These are phyloP conservation scores for Sclerodermus sp. DNA, from an alignment of 2,888 invertebrate genomes.

Conservation along the genomic window DNA sequence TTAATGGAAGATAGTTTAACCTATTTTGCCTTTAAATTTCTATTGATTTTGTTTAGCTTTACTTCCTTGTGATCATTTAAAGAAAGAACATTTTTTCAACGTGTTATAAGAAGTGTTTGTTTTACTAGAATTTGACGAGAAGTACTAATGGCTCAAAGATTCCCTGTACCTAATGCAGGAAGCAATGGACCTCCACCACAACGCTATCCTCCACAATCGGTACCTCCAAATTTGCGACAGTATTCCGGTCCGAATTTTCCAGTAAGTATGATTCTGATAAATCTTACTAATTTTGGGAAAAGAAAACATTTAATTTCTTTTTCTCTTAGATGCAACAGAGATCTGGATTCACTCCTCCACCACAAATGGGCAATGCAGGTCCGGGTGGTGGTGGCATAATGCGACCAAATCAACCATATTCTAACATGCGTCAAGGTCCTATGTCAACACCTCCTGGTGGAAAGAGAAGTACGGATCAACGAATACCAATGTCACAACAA, in stretches of 20 bases:
- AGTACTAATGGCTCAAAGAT: constrained; percentile 66
- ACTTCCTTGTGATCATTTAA: too few species aligned
- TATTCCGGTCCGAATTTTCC: constrained; percentile 77
- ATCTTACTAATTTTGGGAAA: background rate
- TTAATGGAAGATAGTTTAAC: too few species aligned
- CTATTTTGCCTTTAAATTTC: too few species aligned
- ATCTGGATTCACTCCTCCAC: constrained; percentile 70
- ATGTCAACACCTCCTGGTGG: constrained; percentile 64
- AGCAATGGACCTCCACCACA: constrained; percentile 63
- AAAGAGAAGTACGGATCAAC: constrained; percentile 66
- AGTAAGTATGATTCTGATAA: constrained; percentile 61
- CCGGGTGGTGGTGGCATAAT: constrained; percentile 63
- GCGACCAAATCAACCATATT: constrained; percentile 63
- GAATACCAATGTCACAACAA: constrained; percentile 65
- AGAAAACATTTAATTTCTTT: constrained; percentile 2
- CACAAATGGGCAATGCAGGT: constrained; percentile 61
- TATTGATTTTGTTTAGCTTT: too few species aligned
- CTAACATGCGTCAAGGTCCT: constrained; percentile 66
- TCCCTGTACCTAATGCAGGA: constrained; percentile 61
- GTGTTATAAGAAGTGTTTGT: too few species aligned
- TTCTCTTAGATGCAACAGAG: constrained; percentile 61
- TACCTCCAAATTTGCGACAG: constrained; percentile 63
- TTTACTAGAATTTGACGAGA: too few species aligned
- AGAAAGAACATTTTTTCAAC: too few species aligned
- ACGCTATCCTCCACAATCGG: constrained; percentile 66